Conservation (phyloP, 2,888 invertebrate genomes). For the Hydraecia micacea region DNA sequence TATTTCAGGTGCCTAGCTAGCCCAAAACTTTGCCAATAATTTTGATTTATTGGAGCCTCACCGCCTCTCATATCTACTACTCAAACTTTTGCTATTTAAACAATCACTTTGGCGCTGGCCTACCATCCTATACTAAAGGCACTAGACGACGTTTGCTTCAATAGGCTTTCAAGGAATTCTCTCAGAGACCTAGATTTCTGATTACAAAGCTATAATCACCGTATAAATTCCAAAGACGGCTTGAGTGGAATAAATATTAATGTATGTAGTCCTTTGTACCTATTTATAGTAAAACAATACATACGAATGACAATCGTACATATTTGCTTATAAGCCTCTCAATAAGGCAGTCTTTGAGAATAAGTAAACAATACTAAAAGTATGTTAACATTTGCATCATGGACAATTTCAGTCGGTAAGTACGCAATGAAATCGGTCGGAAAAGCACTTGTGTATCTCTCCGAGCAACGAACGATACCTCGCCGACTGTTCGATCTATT, state of each 20-base stretch:
- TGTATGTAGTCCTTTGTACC: not conserved
- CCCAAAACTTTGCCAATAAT: conserved; percentile 82
- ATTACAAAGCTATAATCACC: conserved; percentile 28
- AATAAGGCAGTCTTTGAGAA: not conserved
- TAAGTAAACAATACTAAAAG: conserved; percentile 14
- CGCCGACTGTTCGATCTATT: conserved; percentile 56
- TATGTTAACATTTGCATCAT: conserved; percentile 47
- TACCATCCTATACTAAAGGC: conserved; percentile 45
- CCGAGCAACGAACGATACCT: conserved; percentile 45
- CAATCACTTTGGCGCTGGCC: conserved; percentile 70
- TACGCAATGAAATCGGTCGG: conserved; percentile 55
- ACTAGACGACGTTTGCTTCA: conserved; percentile 41
- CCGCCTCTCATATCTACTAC: conserved; percentile 75
- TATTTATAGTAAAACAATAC: not conserved
- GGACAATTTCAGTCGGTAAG: conserved; percentile 50
- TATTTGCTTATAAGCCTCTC: not conserved
- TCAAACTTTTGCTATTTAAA: conserved; percentile 80
- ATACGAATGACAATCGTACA: not conserved
- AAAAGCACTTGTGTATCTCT: conserved; percentile 59
- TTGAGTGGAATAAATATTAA: conserved; percentile 15
- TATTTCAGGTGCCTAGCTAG: conserved; percentile 80
- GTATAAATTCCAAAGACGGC: conserved; percentile 21
- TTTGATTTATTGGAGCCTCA: conserved; percentile 82
- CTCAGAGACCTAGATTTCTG: conserved; percentile 36
- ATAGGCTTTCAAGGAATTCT: conserved; percentile 53